phyloP scores from a whole-genome alignment of 2,113 vertebrate genomes.

The Nycticorax nycticorax region DNA sequence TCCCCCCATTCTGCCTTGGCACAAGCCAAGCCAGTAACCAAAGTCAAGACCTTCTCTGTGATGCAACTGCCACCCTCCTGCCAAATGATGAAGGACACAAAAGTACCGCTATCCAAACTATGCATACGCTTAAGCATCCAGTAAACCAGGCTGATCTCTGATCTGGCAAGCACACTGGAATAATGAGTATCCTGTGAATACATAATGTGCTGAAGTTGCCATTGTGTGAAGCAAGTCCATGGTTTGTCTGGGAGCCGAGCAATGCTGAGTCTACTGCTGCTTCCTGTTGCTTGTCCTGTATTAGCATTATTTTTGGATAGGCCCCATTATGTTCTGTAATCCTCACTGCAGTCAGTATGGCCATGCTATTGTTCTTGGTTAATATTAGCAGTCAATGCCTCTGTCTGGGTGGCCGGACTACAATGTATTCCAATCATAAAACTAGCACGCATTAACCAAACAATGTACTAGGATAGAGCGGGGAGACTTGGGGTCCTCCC shows the following conservation, averaged over 20 bases:
- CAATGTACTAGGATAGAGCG: not conserved
- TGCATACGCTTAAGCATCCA: slow-evolving; percentile 59
- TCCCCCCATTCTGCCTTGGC: slow-evolving; percentile 29
- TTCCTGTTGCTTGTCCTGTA: slow-evolving; percentile 91
- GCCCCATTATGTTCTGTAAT: slow-evolving; percentile 93
- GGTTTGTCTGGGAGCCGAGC: slow-evolving; percentile 80
- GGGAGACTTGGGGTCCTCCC: not conserved
- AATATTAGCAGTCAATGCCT: slow-evolving; percentile 82
- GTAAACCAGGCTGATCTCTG: slow-evolving; percentile 62
- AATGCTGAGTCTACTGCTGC: slow-evolving; percentile 91
- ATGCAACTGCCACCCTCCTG: slow-evolving; percentile 34
- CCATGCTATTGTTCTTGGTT: slow-evolving; percentile 87
- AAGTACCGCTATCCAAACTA: slow-evolving; percentile 70
- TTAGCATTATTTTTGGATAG: slow-evolving; percentile 90
- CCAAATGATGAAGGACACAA: slow-evolving; percentile 66
- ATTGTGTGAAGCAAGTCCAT: slow-evolving; percentile 78
- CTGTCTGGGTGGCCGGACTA: slow-evolving; percentile 82
- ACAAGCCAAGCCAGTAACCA: slow-evolving; percentile 53
- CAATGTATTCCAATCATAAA: slow-evolving; percentile 64
- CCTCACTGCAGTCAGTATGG: slow-evolving; percentile 88
- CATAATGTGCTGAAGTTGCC: slow-evolving; percentile 78
- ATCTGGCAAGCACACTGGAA: slow-evolving; percentile 69
- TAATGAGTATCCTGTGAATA: slow-evolving; percentile 76
- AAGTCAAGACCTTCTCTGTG: slow-evolving; percentile 47
- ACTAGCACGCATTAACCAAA: slow-evolving; percentile 59